These are phyloP conservation scores for Synanthedon vespiformis DNA, from an alignment of 2,888 invertebrate genomes.

Conservation along the genomic window DNA sequence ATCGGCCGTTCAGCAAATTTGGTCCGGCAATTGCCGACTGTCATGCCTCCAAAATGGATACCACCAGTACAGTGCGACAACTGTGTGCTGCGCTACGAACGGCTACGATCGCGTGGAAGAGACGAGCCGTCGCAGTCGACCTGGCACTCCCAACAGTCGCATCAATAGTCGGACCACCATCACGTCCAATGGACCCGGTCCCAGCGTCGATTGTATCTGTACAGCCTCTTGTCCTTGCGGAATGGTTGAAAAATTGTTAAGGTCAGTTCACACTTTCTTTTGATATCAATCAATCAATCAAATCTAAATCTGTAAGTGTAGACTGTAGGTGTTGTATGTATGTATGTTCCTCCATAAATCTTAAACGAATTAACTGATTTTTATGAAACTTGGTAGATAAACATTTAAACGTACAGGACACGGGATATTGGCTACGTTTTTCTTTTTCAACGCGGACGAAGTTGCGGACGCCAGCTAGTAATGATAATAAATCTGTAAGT, in stretches of 20 bases:
- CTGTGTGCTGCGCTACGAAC: no score
- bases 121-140: not conserved
- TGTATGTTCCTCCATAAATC: no score
- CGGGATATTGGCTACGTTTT: no score
- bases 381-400: no score
- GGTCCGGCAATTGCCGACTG: slow-evolving; percentile 30
- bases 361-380: no score
- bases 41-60: slow-evolving; percentile 19
- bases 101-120: not conserved
- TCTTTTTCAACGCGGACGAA: no score
- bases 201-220: not conserved
- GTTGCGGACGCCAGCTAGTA: no score
- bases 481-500: no score
- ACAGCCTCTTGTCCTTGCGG: not conserved
- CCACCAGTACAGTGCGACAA: slow-evolving; percentile 7
- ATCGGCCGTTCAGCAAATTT: slow-evolving; percentile 29
- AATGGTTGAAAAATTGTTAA: not conserved
- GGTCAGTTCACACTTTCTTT: not conserved
- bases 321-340: no score
- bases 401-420: no score
- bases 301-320: no score
- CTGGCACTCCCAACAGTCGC: not conserved
- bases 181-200: not conserved
- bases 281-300: no score
- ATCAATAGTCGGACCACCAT: not conserved